phyloP scores from a whole-genome alignment of 2,888 invertebrate genomes.

The Drosophila mettleri region DNA sequence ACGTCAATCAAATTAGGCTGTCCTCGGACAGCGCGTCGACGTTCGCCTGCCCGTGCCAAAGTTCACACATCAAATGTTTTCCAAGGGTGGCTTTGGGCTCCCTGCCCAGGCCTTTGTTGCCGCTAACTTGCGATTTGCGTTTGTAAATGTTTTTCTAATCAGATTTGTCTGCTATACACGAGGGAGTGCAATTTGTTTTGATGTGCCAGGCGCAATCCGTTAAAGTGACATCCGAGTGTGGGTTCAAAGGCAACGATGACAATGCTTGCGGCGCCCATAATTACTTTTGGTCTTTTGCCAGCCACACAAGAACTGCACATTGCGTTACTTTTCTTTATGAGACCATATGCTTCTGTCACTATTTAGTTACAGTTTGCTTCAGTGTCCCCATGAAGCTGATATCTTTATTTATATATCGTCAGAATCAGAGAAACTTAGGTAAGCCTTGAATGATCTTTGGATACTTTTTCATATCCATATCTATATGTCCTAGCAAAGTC shows the following conservation, averaged over 20 bases:
- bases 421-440: background rate
- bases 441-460: background rate
- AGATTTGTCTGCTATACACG: slow-evolving; percentile 69
- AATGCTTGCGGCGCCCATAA: slow-evolving; percentile 57
- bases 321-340: background rate
- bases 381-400: background rate
- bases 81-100: slow-evolving; percentile 36
- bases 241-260: slow-evolving; percentile 37
- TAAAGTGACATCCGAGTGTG: slow-evolving; percentile 58
- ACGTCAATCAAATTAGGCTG: slow-evolving; percentile 73
- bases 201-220: slow-evolving; percentile 72
- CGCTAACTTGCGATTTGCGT: slow-evolving; percentile 76
- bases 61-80: slow-evolving; percentile 73
- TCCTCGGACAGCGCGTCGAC: slow-evolving; percentile 29
- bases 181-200: slow-evolving; percentile 77
- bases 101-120: background rate
- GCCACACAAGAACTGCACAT: background rate
- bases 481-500: too few species aligned
- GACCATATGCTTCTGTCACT: slow-evolving; percentile 8
- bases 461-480: background rate
- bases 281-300: slow-evolving; percentile 46
- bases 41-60: slow-evolving; percentile 40
- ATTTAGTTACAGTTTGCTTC: background rate
- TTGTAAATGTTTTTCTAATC: slow-evolving; percentile 79
- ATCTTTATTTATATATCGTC: background rate